Evolutionary conservation across 2,113 vertebrate species (phyloP).

Genomic region (Callorhinus ursinus): DNA sequence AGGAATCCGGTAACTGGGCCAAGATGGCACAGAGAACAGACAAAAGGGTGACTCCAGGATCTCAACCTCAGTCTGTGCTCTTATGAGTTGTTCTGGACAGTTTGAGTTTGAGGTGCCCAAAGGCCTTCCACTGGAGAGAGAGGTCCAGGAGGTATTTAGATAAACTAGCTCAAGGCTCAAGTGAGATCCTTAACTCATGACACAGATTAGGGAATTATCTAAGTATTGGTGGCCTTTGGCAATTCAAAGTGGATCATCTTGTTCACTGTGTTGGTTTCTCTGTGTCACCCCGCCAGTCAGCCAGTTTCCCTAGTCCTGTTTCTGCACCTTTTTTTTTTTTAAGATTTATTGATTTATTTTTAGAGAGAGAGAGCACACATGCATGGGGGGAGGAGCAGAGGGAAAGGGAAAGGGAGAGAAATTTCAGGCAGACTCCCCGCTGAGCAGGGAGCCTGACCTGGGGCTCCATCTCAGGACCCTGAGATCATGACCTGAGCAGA

Average conservation of each 20-base stretch:
- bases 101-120: background rate
- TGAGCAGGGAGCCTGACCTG: background rate
- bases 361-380: background rate
- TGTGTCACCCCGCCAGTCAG: background rate
- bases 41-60: background rate
- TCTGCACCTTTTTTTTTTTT: too few species aligned
- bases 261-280: background rate
- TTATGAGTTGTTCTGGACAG: background rate
- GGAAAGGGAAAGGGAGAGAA: too few species aligned
- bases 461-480: background rate
- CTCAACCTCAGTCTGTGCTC: background rate
- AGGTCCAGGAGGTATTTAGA: background rate
- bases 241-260: background rate
- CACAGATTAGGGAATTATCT: background rate
- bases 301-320: background rate
- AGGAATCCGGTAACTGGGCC: background rate
- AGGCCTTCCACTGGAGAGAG: background rate
- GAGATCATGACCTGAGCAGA: background rate
- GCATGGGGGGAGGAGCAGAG: background rate
- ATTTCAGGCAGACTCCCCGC: background rate
- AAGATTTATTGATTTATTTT: too few species aligned
- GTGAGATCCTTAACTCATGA: background rate
- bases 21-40: background rate
- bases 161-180: conserved; percentile 21
- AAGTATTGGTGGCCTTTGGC: background rate